phyloP scores from a whole-genome alignment of 1,140 invertebrate genomes.

The Contarinia nasturtii region DNA sequence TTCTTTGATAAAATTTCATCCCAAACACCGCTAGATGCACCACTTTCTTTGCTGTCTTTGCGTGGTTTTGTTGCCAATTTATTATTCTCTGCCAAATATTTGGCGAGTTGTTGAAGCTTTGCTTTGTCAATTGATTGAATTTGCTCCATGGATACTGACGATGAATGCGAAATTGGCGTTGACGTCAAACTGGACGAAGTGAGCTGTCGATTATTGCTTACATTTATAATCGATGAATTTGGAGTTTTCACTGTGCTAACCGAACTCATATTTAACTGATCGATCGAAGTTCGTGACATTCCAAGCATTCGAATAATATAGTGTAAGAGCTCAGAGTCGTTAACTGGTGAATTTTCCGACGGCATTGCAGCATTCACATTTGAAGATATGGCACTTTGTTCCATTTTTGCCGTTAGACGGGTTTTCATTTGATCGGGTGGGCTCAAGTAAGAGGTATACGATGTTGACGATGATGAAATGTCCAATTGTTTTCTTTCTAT shows the following conservation, averaged over 20 bases:
- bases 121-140: slow-evolving; percentile 11
- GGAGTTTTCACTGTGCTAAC: slow-evolving; percentile 14
- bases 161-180: neutral
- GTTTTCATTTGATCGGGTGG: too few relatives aligned
- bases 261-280: slow-evolving; percentile 10
- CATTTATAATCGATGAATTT: slow-evolving; percentile 12
- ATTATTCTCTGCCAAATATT: neutral
- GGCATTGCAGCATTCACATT: too few relatives aligned
- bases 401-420: too few relatives aligned
- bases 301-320: slow-evolving; percentile 18
- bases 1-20: neutral
- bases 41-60: neutral
- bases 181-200: neutral
- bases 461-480: too few relatives aligned
- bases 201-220: slow-evolving; percentile 7
- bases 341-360: too few relatives aligned
- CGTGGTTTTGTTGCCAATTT: neutral
- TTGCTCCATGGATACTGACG: slow-evolving; percentile 9
- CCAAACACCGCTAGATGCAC: too few relatives aligned
- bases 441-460: too few relatives aligned
- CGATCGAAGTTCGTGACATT: slow-evolving; percentile 12
- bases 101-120: neutral
- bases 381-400: too few relatives aligned
- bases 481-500: too few relatives aligned
- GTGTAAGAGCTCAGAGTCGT: slow-evolving; percentile 4